These are phyloP conservation scores for Dynastes tityus DNA, from an alignment of 2,888 invertebrate genomes.

Conservation along the genomic window DNA sequence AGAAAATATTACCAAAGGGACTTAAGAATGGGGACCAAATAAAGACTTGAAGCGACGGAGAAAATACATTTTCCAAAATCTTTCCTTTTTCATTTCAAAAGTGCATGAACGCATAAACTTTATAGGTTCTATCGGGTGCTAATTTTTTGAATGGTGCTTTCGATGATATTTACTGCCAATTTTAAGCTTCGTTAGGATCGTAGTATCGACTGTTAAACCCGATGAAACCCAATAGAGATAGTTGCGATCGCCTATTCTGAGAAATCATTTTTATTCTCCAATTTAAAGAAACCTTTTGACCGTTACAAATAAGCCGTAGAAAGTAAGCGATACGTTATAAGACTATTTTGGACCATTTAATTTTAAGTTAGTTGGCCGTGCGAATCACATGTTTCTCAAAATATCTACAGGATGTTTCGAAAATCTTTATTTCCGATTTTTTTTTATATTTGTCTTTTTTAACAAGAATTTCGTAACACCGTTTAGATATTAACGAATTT, in stretches of 20 bases:
- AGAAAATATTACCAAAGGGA: too few species aligned
- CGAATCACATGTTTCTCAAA: too few species aligned
- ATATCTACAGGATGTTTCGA: too few species aligned
- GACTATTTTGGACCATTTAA: conserved; percentile 40
- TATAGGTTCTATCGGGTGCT: not conserved
- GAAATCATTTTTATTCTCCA: not conserved
- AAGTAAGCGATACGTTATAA: conserved; percentile 21
- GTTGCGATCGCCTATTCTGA: too few species aligned
- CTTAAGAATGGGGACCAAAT: not conserved
- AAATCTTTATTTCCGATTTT: too few species aligned
- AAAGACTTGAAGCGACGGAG: not conserved
- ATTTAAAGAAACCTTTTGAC: conserved; percentile 15
- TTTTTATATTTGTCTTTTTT: too few species aligned
- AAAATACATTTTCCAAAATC: not conserved
- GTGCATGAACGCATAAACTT: too few species aligned
- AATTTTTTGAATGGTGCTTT: not conserved
- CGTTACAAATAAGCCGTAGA: not conserved
- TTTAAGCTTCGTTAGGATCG: too few species aligned
- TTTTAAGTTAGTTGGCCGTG: conserved; percentile 6
- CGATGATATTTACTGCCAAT: not conserved
- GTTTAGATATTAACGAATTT: too few species aligned
- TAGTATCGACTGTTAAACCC: too few species aligned
- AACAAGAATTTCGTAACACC: too few species aligned
- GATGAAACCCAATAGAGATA: too few species aligned
- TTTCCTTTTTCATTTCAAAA: not conserved